Evolutionary conservation across 1,140 invertebrate genomes (phyloP).

Genomic region (Theocolax elegans): DNA sequence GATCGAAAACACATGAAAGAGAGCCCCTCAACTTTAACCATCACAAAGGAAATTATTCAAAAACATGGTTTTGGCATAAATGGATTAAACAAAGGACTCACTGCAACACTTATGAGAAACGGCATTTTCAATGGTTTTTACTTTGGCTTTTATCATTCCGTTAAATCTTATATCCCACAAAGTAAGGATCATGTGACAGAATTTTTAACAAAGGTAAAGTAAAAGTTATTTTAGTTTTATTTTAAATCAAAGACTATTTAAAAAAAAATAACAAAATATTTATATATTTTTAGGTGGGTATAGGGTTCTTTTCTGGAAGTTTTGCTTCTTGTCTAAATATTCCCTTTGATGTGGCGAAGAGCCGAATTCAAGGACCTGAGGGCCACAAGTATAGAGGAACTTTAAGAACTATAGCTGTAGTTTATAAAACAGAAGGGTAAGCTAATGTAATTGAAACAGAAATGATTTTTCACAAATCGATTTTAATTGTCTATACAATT

Average conservation of each 20-base stretch:
- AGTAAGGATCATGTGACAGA: slow-evolving; percentile 69
- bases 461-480: slow-evolving; percentile 15
- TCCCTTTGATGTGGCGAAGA: slow-evolving; percentile 96
- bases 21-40: slow-evolving; percentile 79
- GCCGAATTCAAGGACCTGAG: slow-evolving; percentile 92
- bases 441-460: slow-evolving; percentile 48
- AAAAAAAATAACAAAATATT: slow-evolving; percentile 20
- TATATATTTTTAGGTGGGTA: slow-evolving; percentile 72
- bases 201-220: slow-evolving; percentile 59
- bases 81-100: slow-evolving; percentile 89
- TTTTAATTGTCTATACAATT: slow-evolving; percentile 26
- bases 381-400: slow-evolving; percentile 83
- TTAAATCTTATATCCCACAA: slow-evolving; percentile 81
- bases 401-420: slow-evolving; percentile 76
- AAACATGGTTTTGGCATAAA: slow-evolving; percentile 79
- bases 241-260: background rate
- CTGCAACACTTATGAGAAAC: slow-evolving; percentile 87
- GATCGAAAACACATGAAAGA: slow-evolving; percentile 70
- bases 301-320: slow-evolving; percentile 87
- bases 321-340: slow-evolving; percentile 90
- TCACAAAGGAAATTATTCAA: slow-evolving; percentile 82
- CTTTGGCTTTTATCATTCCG: slow-evolving; percentile 93
- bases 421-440: slow-evolving; percentile 90
- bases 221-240: background rate
- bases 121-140: slow-evolving; percentile 93